Evolutionary conservation across 2,888 invertebrate genomes (phyloP).

Genomic region (Tyria jacobaeae): DNA sequence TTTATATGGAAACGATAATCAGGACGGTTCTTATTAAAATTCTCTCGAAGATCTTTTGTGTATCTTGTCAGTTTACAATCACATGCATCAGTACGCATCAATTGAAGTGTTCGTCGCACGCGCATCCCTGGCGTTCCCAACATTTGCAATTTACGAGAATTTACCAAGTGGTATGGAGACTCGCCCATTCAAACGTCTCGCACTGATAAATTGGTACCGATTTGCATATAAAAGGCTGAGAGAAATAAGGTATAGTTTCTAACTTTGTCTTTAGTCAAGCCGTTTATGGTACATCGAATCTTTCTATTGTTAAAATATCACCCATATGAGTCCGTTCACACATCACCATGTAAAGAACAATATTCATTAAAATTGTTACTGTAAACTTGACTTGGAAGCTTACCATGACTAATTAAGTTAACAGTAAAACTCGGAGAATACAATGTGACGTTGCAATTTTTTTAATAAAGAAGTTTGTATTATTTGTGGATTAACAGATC

Average conservation of each 20-base stretch:
- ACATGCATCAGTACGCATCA: constrained; percentile 58
- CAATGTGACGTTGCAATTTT: neutral
- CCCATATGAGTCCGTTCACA: neutral
- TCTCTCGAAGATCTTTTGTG: constrained; percentile 42
- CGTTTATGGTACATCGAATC: constrained; percentile 57
- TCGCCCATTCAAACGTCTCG: constrained; percentile 77
- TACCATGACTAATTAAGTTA: neutral
- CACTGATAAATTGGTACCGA: constrained; percentile 78
- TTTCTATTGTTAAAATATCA: constrained; percentile 49
- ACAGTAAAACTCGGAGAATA: neutral
- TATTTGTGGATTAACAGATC: too few species aligned
- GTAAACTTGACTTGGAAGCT: neutral
- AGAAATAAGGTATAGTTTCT: constrained; percentile 64
- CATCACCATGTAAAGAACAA: neutral
- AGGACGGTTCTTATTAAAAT: constrained; percentile 40
- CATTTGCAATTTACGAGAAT: constrained; percentile 57
- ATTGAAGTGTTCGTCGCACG: constrained; percentile 50
- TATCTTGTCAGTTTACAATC: constrained; percentile 54
- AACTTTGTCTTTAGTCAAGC: constrained; percentile 66
- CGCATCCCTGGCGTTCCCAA: constrained; percentile 38
- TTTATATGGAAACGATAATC: constrained; percentile 44
- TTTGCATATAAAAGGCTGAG: constrained; percentile 77
- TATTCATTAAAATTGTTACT: neutral
- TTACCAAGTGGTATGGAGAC: constrained; percentile 63
- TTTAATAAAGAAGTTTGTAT: neutral